Base-by-base conservation (phyloP, 2,113 vertebrate species). In the Thinocorus orbignyianus region DNA sequence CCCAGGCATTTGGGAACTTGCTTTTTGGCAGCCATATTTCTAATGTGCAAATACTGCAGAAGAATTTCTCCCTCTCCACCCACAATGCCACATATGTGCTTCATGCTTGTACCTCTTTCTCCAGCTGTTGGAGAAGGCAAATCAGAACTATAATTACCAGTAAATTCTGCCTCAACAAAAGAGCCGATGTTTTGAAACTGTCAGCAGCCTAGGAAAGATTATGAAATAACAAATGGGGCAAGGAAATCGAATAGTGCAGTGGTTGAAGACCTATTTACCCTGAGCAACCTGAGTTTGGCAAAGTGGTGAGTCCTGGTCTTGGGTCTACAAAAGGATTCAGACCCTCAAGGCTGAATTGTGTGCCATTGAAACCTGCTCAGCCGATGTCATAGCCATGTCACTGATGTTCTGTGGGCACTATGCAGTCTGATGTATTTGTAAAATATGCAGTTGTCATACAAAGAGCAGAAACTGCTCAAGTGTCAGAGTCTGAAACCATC, bases 21-120 rank as follows among this genome's bases (percentile, higher is more conserved):
- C 12, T 86, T 81, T 61, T 79, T 96, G 92, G 90, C 86, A 93
- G 57, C 23, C 80, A 17, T 84, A 54, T 81, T 97, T 90, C 55
- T 86, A 84, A 72, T 13, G 28, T 72, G 57, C 61, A 78, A 90
- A 78, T 55, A 66, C 22, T n/a, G 61, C 31, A 83, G 52, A 95
- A 79, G 48, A 90, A 89, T 92, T 79, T 81, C 57, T 93, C 14
- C 18, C 52, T 78, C 65, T 52, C 41, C 46, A 41, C 57, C 48
- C 89, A 64, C 55, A 51, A 42, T 74, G 65, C 42, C 72, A 81
- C 82, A 61, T 54, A 20, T n/a, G 70, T 41, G 42, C 71, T 78
- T 68, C 74, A 57, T 58, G 48, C n/a, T 65, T 80, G 25, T 49
- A 69, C 25, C 23, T 87, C 70, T 81, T 86, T 60, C 72, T 90